Evolutionary conservation across 2,888 invertebrate genomes (phyloP).

Genomic region (Balanococcus diminutus): DNA sequence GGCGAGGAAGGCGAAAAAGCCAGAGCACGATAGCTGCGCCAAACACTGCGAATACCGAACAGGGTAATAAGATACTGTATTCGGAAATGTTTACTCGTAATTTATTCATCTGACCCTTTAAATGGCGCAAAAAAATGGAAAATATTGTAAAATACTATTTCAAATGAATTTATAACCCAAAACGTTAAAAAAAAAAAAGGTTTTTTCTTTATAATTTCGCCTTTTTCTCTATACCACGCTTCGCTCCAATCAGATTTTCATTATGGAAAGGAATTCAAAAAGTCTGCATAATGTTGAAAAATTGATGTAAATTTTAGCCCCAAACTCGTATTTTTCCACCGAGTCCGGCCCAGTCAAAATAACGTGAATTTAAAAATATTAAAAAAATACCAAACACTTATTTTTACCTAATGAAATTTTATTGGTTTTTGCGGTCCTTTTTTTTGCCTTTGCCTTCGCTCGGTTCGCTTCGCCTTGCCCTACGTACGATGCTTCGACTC

Average conservation of each 20-base stretch:
- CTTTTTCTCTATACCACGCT: constrained; percentile 19
- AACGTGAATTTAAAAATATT: not conserved
- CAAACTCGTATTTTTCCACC: not conserved
- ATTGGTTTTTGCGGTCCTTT: not conserved
- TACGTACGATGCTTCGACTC: not conserved
- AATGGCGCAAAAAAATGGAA: constrained; percentile 40
- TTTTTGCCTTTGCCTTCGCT: not conserved
- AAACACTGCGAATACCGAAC: too few relatives aligned
- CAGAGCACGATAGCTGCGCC: not conserved
- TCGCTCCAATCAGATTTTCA: constrained; percentile 43
- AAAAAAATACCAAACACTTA: not conserved
- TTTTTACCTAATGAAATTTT: constrained; percentile 27
- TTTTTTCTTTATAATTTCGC: constrained; percentile 31
- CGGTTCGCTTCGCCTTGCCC: not conserved
- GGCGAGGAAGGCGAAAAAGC: not conserved
- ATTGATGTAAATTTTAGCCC: constrained; percentile 27
- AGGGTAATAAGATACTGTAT: constrained; percentile 39
- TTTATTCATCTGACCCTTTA: constrained; percentile 44
- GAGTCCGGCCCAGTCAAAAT: not conserved
- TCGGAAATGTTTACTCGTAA: constrained; percentile 44
- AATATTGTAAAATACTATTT: constrained; percentile 43
- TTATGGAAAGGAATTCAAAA: constrained; percentile 35
- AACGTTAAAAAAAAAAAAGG: constrained; percentile 3
- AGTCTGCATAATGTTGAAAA: constrained; percentile 44
- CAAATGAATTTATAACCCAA: constrained; percentile 27